Evolutionary conservation across 2,888 invertebrate genomes (phyloP).

Genomic region (Chrysolina oricalcia): DNA sequence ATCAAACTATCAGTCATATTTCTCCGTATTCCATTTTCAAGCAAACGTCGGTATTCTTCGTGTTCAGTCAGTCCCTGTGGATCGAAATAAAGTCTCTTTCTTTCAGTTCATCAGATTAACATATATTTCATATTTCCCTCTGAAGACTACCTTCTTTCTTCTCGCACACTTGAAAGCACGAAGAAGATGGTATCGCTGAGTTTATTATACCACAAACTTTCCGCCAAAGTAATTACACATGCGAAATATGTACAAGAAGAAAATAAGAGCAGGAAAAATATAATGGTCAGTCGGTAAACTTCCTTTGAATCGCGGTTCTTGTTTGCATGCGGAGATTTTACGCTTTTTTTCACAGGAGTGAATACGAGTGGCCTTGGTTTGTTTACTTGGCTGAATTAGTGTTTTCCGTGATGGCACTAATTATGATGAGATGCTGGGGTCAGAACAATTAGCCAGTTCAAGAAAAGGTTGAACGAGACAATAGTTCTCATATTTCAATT

Average conservation of each 20-base stretch:
- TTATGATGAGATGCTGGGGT: constrained; percentile 18
- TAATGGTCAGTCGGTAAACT: constrained; percentile 21
- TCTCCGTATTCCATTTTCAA: background rate
- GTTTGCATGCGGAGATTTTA: constrained; percentile 17
- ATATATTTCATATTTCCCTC: constrained; percentile 9
- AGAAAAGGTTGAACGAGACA: constrained; percentile 19
- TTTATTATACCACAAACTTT: constrained; percentile 27
- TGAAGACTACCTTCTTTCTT: constrained; percentile 28
- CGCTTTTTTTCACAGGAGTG: constrained; percentile 5
- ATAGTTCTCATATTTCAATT: background rate
- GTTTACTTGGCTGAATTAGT: constrained; percentile 4
- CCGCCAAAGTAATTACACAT: constrained; percentile 34
- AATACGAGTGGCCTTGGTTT: constrained; percentile 11
- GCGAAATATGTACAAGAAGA: constrained; percentile 23
- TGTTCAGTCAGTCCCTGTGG: constrained; percentile 12
- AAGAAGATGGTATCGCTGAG: constrained; percentile 11
- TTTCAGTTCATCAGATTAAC: constrained; percentile 28
- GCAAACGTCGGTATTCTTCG: background rate
- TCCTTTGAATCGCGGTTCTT: constrained; percentile 16
- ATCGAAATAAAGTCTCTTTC: constrained; percentile 10
- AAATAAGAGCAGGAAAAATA: constrained; percentile 19
- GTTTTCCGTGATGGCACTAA: constrained; percentile 20
- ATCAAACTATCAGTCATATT: background rate
- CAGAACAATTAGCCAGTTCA: constrained; percentile 6
- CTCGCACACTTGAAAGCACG: constrained; percentile 24